Evolutionary conservation across 2,888 invertebrate genomes (phyloP).

Genomic region (Lomographa bimaculata): DNA sequence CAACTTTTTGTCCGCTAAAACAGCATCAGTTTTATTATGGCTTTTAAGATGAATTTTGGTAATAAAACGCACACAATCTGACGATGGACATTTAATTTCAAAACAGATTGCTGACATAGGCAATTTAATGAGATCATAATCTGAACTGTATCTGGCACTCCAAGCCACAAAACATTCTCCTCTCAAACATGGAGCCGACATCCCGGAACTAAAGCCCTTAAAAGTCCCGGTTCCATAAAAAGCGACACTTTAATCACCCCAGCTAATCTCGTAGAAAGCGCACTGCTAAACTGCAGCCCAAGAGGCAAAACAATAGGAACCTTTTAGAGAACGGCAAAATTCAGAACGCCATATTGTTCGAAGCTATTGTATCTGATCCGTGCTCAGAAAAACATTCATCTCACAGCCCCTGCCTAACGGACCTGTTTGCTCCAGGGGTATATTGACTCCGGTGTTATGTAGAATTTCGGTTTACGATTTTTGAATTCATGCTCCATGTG

Average conservation of each 20-base stretch:
- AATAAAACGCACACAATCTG: too few species aligned
- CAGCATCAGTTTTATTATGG: too few species aligned
- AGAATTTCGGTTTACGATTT: slow-evolving; percentile 4
- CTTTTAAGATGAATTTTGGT: not conserved
- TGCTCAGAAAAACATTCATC: slow-evolving; percentile 48
- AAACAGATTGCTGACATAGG: too few species aligned
- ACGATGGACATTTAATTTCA: too few species aligned
- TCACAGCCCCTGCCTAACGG: slow-evolving; percentile 31
- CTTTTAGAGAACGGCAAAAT: slow-evolving; percentile 46
- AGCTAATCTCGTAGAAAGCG: slow-evolving; percentile 44
- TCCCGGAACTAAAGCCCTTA: slow-evolving; percentile 1
- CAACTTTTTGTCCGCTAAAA: too few species aligned
- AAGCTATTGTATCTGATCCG: slow-evolving; percentile 41
- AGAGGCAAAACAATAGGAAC: slow-evolving; percentile 47
- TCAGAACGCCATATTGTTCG: slow-evolving; percentile 47
- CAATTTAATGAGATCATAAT: too few species aligned
- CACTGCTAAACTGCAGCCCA: slow-evolving; percentile 39
- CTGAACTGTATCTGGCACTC: too few species aligned
- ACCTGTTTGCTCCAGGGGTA: slow-evolving; percentile 26
- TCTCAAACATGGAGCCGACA: not conserved
- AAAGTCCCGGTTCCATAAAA: slow-evolving; percentile 14
- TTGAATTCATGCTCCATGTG: too few species aligned
- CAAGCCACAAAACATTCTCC: not conserved
- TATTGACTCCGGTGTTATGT: slow-evolving; percentile 21
- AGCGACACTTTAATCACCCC: slow-evolving; percentile 28